Evolutionary conservation across 1,140 invertebrate species (phyloP).

Genomic region (Scaptomyza pallida): DNA sequence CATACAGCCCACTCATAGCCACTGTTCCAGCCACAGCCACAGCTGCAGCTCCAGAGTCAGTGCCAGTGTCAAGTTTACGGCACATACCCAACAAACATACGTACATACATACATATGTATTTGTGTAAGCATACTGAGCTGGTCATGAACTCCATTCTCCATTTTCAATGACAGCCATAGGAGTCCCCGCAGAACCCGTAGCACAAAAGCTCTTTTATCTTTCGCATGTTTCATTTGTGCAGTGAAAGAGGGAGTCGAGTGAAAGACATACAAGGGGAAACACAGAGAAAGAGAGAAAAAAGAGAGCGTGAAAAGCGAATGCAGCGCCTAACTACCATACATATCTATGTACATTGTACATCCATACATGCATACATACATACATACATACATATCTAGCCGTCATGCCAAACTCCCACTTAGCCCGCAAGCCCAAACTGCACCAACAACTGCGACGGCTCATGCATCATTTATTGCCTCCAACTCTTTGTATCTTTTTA

Average conservation of each 20-base stretch:
- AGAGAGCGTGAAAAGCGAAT: conserved; percentile 43
- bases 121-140: conserved; percentile 11
- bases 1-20: conserved; percentile 12
- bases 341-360: no score
- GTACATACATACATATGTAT: no score
- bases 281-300: not conserved
- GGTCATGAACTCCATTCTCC: conserved; percentile 80
- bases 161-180: conserved; percentile 79
- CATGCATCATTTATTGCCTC: conserved; percentile 67
- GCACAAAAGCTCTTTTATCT: conserved; percentile 77
- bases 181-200: conserved; percentile 28
- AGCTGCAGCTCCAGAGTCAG: conserved; percentile 18
- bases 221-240: conserved; percentile 69
- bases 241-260: conserved; percentile 45
- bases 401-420: conserved; percentile 8
- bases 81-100: conserved; percentile 16
- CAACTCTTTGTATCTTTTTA: conserved; percentile 38
- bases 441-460: conserved; percentile 50
- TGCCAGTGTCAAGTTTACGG: conserved; percentile 82
- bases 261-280: not conserved
- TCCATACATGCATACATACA: no score
- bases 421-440: conserved; percentile 20
- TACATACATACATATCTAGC: no score
- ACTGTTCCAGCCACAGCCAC: conserved; percentile 5
- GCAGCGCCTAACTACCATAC: conserved; percentile 46